These are phyloP conservation scores for Hafferia zeledoni DNA, from an alignment of 2,797 vertebrate genomes.

Conservation along the genomic window DNA sequence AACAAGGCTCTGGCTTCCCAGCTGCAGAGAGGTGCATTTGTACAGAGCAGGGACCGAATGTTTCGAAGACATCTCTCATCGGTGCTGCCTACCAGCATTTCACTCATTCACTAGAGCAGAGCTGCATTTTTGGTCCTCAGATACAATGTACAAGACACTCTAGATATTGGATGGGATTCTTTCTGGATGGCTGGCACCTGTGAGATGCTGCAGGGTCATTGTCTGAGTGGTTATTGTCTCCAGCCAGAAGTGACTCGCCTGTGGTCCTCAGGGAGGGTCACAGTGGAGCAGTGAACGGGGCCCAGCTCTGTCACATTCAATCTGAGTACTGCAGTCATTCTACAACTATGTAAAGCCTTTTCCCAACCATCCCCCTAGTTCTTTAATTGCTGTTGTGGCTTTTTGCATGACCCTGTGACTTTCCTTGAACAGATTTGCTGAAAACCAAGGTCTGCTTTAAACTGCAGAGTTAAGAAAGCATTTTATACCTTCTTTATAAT, in stretches of 20 bases:
- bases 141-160: not conserved
- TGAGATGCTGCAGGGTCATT: not conserved
- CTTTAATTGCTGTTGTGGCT: not conserved
- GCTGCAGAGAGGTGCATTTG: not conserved
- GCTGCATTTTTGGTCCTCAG: not conserved
- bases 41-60: not conserved
- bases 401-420: not conserved
- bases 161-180: not conserved
- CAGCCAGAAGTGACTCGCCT: not conserved
- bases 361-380: not conserved
- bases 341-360: not conserved
- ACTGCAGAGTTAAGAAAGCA: not conserved
- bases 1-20: not conserved
- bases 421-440: not conserved
- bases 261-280: not conserved
- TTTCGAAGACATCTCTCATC: not conserved
- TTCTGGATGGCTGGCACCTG: not conserved
- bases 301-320: not conserved
- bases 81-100: not conserved
- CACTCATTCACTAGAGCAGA: accelerated
- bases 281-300: not conserved
- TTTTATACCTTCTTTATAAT: not conserved
- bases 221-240: not conserved
- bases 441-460: not conserved
- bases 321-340: not conserved